Percentiles rank a stretch among this genome's conserved stretches.
phyloP scores from a whole-genome alignment of 2,113 vertebrate genomes.

The Mastomys natalensis region DNA sequence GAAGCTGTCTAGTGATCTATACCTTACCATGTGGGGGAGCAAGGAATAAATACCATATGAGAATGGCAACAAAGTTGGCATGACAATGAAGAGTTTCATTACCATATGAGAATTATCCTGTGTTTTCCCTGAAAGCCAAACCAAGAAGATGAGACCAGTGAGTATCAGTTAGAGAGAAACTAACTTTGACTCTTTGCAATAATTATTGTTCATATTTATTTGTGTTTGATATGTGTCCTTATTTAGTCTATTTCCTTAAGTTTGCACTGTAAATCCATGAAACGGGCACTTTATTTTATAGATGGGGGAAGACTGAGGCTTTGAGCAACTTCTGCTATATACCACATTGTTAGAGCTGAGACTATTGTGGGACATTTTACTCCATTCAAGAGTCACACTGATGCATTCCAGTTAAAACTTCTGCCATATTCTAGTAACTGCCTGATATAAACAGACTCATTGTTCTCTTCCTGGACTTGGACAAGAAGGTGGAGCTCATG shows the following conservation, averaged over 20 bases:
- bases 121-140: slow-evolving; percentile 27
- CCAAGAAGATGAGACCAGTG: neutral
- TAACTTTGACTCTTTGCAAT: slow-evolving; percentile 24
- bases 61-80: neutral
- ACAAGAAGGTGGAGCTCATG: neutral
- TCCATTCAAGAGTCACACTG: neutral
- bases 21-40: neutral
- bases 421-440: neutral
- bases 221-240: neutral
- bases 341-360: neutral
- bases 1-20: neutral
- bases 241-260: slow-evolving; percentile 16
- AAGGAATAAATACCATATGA: neutral
- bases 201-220: neutral
- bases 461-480: neutral
- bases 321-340: neutral
- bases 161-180: neutral
- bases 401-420: neutral
- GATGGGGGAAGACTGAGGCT: neutral
- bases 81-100: neutral
- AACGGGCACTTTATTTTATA: neutral
- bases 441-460: neutral
- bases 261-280: neutral
- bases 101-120: neutral
- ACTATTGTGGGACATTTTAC: neutral